Evolutionary conservation across 2,113 vertebrate species (phyloP), one percentile per base, ranked within the genome.

Genomic region (Bostrychus sinensis): DNA sequence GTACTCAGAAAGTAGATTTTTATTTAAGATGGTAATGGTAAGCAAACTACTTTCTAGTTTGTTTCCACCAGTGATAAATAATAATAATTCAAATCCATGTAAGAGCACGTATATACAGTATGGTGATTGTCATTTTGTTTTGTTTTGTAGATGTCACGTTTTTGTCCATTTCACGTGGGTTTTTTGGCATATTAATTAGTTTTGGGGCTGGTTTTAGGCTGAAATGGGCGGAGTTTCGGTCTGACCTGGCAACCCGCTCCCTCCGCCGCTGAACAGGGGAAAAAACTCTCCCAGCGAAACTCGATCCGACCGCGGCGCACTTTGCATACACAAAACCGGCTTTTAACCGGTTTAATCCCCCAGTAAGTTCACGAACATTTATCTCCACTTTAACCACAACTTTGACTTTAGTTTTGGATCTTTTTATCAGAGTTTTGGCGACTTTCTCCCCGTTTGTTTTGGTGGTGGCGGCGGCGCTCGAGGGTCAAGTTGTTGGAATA

Each of bases 361-460:
- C 30, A 32, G 5, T 32, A 32, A 32, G 30, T 32, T 8, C 30
- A 14, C 7, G 46, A 25, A n/a, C 14, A 8, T 14, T n/a, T 3
- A 4, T 14, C 7, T n/a, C 5, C 0, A 9, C 4, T 13, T 1
- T 9, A 6, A 23, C 23, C 23, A 1, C 14, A 16, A 28, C 48
- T 30, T 9, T 9, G 16, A 28, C 2, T 23, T 23, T 14, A 3
- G 7, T 51, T 28, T 28, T 6, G 37, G 23, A 3, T 16, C 2
- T 16, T 16, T 50, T 48, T 23, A 1, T 32, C 22, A 10, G 20
- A 63, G 43, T 37, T 1, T 22, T 45, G 39, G 36, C 23, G 72
- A 83, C 56, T 80, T 68, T 57, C n/a, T 36, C 13, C 48, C 37
- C 38, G 23, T 32, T 58, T 56, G 57, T 66, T 28, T 34, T 16